Evolutionary conservation across 1,140 invertebrate genomes (phyloP), one percentile per base, ranked within the genome.

Genomic region (Luehdorfia chinensis): DNA sequence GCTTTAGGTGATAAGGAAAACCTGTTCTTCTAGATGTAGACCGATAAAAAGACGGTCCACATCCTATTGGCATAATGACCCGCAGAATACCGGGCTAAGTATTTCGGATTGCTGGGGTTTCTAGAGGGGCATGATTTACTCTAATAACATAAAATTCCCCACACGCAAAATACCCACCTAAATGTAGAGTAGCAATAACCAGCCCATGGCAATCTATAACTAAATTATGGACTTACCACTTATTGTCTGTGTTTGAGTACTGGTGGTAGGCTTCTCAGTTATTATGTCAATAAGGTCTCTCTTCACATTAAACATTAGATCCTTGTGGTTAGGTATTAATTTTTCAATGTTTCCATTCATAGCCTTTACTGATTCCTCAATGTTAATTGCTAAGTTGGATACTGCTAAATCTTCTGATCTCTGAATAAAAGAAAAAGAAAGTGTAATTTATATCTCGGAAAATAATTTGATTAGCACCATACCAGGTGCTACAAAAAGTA

Each of bases 251-350:
- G 84, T 86, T 46, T 77, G 69, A 11, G 66, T 49, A 33, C 65
- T 58, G 16, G 34, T 58, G 6, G 59, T 74, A 13, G 59, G 44
- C 36, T 46, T 63, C n/a, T 63, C 49, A 13, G 75, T 73, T 4
- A 88, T 65, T 39, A 80, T 79, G 50, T 89, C 87, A 43, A 90
- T 85, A 2, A 91, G 66, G 47, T 90, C 84, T 7, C 75, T 84
- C 57, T 87, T 87, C 4, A 90, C 76, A 44, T 76, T 80, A 19
- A 80, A 80, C 48, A 88, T 86, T 1, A 90, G 61, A n/a, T 87
- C 81, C 31, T 74, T 73, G 55, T 89, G 62, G 23, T 69, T 75
- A 1, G 88, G 88, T 25, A 90, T 78, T 70, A 90, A 75, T 46
- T 87, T 81, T 18, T 84, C 78, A 34, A 83, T 78, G 5, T 39